phyloP scores from a whole-genome alignment of 2,797 vertebrate genomes.

The Acipenser transmontanus region DNA sequence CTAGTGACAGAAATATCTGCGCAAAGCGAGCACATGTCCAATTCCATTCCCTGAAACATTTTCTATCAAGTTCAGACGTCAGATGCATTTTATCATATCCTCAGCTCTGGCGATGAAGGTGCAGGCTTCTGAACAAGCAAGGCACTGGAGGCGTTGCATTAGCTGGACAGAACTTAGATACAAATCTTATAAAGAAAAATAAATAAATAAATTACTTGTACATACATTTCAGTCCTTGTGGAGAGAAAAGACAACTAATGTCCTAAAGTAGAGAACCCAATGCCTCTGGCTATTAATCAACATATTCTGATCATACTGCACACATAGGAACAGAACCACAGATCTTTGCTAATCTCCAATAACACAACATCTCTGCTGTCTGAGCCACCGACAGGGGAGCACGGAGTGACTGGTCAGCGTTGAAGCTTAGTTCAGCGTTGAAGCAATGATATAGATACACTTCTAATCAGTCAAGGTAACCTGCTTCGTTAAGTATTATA shows the following conservation, averaged over 20 bases:
- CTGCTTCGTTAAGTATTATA: too few relatives aligned
- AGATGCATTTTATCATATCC: conserved; percentile 41
- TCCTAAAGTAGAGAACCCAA: too few relatives aligned
- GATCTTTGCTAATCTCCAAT: neutral
- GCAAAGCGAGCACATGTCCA: too few relatives aligned
- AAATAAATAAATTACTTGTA: too few relatives aligned
- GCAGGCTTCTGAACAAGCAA: neutral
- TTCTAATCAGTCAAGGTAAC: too few relatives aligned
- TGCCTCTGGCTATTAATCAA: neutral
- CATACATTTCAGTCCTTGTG: too few relatives aligned
- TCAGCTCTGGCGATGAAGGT: neutral
- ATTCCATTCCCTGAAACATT: conserved; percentile 6
- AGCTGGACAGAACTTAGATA: too few relatives aligned
- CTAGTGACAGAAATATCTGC: too few relatives aligned
- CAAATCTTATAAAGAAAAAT: too few relatives aligned
- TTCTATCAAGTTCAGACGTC: conserved; percentile 48
- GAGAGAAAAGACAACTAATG: too few relatives aligned
- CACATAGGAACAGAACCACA: neutral
- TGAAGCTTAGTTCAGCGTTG: conserved; percentile 6
- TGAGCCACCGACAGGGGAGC: neutral
- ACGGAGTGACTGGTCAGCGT: conserved; percentile 19
- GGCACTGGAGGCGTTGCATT: neutral
- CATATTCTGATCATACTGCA: neutral
- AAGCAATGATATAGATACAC: too few relatives aligned
- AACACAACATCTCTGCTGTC: conserved; percentile 2